Percentiles rank a stretch among this genome's conserved stretches.
Evolutionary conservation across 2,797 vertebrate genomes (phyloP).

Genomic region (Gephyroberyx darwinii): DNA sequence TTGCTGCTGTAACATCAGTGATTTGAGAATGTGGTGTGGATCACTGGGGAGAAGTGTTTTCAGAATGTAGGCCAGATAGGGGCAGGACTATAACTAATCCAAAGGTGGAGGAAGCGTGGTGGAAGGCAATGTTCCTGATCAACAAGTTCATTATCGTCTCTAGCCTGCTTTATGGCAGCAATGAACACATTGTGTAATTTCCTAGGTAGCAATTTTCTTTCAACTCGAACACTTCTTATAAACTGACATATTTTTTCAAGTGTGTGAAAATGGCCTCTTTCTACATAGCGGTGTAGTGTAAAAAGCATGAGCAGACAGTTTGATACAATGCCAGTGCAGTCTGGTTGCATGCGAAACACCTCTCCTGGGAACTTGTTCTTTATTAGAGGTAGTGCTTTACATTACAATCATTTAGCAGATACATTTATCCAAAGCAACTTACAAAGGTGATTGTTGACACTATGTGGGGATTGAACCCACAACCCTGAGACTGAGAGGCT

Average conservation of each 20-base stretch:
- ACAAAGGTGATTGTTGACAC: too few species aligned
- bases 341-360: constrained; percentile 4
- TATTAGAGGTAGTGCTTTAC: not conserved
- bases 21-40: not conserved
- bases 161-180: constrained; percentile 53
- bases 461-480: too few species aligned
- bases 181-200: constrained; percentile 61
- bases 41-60: not conserved
- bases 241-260: not conserved
- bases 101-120: constrained; percentile 19
- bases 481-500: too few species aligned
- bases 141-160: constrained; percentile 50
- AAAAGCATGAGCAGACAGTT: not conserved
- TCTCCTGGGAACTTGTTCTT: not conserved
- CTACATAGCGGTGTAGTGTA: not conserved
- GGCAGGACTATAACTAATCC: not conserved
- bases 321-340: not conserved
- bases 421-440: too few species aligned
- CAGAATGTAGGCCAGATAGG: constrained; percentile 14
- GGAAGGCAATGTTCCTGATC: constrained; percentile 45
- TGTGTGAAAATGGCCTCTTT: constrained; percentile 12
- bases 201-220: constrained; percentile 35
- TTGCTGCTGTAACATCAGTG: not conserved
- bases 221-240: constrained; percentile 5
- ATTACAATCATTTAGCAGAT: not conserved